Conservation (phyloP, 2,113 vertebrate species). For the Pollimyrus isidori region DNA sequence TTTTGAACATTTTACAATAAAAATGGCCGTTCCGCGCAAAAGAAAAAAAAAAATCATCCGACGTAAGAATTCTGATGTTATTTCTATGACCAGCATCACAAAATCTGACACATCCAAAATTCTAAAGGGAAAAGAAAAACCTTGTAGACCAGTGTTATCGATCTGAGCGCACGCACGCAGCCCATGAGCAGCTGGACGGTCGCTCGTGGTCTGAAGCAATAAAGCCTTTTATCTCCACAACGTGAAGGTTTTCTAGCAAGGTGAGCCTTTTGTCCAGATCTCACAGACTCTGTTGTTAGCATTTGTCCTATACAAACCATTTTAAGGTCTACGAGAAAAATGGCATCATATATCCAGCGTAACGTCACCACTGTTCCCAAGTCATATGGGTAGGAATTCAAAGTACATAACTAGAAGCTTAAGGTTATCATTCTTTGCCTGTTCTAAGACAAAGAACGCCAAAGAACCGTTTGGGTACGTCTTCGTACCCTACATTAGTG, state of each 20-base stretch:
- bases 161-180: neutral
- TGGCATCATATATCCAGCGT: neutral
- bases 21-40: neutral
- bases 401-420: neutral
- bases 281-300: neutral
- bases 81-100: neutral
- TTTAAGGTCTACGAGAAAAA: neutral
- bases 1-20: neutral
- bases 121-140: neutral
- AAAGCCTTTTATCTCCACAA: neutral
- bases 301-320: neutral
- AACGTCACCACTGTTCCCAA: neutral
- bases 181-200: neutral
- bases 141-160: neutral
- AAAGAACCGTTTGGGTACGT: neutral
- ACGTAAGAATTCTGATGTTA: neutral
- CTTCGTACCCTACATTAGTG: neutral
- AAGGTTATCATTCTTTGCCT: neutral
- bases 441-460: neutral
- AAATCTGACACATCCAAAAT: neutral
- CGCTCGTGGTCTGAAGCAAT: neutral
- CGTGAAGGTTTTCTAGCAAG: neutral
- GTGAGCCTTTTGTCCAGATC: neutral
- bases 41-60: too few relatives aligned
- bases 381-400: neutral